phyloP scores from a whole-genome alignment of 2,113 vertebrate species.

The Cervus canadensis region DNA sequence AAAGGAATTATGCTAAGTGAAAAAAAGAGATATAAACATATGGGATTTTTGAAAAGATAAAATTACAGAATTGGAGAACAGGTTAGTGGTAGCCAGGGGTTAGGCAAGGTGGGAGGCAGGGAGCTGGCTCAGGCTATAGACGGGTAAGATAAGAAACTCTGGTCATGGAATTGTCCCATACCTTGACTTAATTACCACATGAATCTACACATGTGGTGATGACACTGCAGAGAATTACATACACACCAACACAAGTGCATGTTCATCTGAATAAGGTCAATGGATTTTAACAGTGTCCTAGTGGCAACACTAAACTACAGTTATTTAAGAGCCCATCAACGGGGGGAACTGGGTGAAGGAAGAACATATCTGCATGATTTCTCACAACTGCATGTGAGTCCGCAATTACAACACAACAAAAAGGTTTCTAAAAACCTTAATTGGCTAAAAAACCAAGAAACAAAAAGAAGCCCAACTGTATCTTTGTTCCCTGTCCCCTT shows the following conservation, averaged over 20 bases:
- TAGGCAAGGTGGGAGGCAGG: neutral
- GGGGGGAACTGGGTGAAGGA: neutral
- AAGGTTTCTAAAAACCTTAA: neutral
- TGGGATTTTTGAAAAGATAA: neutral
- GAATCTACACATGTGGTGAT: too few relatives aligned
- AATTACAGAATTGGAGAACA: neutral
- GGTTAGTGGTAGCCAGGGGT: neutral
- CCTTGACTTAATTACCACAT: neutral
- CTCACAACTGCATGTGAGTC: neutral
- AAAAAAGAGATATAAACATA: neutral
- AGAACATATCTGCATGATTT: too few relatives aligned
- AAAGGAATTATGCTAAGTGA: neutral
- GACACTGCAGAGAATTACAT: neutral
- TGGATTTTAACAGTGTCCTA: neutral
- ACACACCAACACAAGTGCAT: neutral
- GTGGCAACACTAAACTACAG: neutral
- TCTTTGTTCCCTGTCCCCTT: neutral
- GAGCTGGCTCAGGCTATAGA: neutral
- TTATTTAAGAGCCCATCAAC: neutral
- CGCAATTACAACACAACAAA: neutral
- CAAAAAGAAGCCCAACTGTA: neutral
- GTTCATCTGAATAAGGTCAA: neutral
- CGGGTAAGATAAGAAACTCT: neutral
- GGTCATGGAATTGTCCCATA: neutral
- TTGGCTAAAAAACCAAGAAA: neutral